A percentile compares a stretch with the other conserved stretches of the same genome.
Conservation (phyloP, 1,140 invertebrate species). For the Magallana angulata region DNA sequence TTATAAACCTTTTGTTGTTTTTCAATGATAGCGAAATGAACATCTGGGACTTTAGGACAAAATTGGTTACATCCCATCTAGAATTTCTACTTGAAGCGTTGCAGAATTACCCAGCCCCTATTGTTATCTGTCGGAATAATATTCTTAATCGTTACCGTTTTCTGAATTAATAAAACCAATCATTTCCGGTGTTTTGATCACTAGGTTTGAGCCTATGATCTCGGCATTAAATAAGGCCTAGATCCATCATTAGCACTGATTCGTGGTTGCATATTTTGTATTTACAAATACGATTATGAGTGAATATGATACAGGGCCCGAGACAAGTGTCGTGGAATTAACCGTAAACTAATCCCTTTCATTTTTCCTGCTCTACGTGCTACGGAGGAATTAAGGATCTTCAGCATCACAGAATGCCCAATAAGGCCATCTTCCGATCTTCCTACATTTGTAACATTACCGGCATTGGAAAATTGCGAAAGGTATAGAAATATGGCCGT, state of each 20-base stretch:
- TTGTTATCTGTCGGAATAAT: not conserved
- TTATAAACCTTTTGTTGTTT: not conserved
- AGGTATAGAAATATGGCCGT: slow-evolving; percentile 24
- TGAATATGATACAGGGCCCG: slow-evolving; percentile 23
- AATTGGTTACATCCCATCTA: slow-evolving; percentile 1
- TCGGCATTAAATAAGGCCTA: slow-evolving; percentile 12
- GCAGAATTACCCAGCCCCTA: not conserved
- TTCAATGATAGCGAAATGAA: not conserved
- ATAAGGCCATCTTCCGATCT: slow-evolving; percentile 3
- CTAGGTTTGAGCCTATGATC: slow-evolving; percentile 7
- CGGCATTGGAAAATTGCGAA: slow-evolving; percentile 27
- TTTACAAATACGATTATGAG: slow-evolving; percentile 35
- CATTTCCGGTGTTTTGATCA: slow-evolving; percentile 20
- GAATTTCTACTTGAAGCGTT: slow-evolving; percentile 25
- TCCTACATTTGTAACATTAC: not conserved
- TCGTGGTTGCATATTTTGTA: slow-evolving; percentile 32
- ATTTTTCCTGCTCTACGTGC: slow-evolving; percentile 32
- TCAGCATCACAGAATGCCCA: slow-evolving; percentile 8
- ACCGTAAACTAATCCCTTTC: slow-evolving; percentile 33
- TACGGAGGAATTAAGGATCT: slow-evolving; percentile 22
- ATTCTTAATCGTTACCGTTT: slow-evolving; percentile 14
- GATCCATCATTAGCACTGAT: slow-evolving; percentile 19
- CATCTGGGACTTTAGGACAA: slow-evolving; percentile 13
- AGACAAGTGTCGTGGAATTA: slow-evolving; percentile 32
- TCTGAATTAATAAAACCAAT: slow-evolving; percentile 21